Evolutionary conservation across 2,797 vertebrate genomes (phyloP).

Genomic region (Tangara arthus): DNA sequence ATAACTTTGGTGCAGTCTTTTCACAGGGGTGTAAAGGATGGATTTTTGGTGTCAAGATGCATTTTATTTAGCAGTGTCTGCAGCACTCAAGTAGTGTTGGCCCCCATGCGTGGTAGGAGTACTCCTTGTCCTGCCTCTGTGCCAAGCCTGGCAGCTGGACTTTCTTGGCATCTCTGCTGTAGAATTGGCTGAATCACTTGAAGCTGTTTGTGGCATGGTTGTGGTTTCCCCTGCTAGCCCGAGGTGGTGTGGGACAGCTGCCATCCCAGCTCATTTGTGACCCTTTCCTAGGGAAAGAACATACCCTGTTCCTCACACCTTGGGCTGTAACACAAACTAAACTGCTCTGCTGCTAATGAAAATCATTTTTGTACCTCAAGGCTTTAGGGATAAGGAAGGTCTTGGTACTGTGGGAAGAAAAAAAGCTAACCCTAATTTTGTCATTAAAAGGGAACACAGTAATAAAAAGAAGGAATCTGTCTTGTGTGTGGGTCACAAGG

Average conservation of each 20-base stretch:
- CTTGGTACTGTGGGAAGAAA: background rate
- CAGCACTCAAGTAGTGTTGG: background rate
- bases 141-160: background rate
- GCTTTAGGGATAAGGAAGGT: background rate
- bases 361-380: background rate
- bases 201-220: accelerated
- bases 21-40: background rate
- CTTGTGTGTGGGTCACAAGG: background rate
- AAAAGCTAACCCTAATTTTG: background rate
- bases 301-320: background rate
- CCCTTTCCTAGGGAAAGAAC: background rate
- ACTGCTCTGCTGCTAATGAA: background rate
- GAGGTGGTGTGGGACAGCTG: background rate
- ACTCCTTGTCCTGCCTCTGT: background rate
- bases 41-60: background rate
- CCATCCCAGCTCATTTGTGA: accelerated
- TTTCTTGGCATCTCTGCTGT: background rate
- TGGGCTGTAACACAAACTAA: background rate
- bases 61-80: background rate
- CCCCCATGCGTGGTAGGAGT: accelerated
- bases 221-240: background rate
- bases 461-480: background rate
- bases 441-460: background rate
- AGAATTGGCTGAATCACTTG: background rate
- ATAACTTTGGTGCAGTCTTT: background rate